A percentile compares a stretch with the other conserved stretches of the same genome.
Conservation (phyloP, 1,140 invertebrate genomes). For the Drosophila orosa region DNA sequence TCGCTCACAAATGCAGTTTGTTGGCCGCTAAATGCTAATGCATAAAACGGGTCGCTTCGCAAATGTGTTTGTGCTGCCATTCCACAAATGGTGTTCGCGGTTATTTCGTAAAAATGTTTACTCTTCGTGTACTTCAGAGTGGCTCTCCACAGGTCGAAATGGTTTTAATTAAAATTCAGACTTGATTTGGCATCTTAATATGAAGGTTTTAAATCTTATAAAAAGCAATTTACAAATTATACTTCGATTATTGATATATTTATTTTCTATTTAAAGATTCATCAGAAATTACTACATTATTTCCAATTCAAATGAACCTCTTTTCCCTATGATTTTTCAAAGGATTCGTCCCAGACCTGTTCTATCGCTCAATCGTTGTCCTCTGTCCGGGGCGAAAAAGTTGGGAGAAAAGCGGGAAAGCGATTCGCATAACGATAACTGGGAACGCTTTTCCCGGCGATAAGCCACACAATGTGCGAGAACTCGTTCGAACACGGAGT, state of each 20-base stretch:
- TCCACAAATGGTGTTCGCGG: constrained; percentile 12
- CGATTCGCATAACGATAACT: constrained; percentile 47
- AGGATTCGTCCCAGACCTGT: constrained; percentile 1
- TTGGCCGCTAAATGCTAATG: constrained; percentile 57
- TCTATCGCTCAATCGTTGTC: constrained; percentile 35
- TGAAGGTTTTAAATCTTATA: neutral
- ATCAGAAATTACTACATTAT: too few species aligned
- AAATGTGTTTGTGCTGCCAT: constrained; percentile 27
- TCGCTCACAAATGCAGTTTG: constrained; percentile 56
- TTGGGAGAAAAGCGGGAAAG: constrained; percentile 20
- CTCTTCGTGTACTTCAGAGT: neutral
- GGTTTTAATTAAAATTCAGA: constrained; percentile 4
- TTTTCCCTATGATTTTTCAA: neutral
- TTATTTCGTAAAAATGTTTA: constrained; percentile 13
- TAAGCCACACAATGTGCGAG: constrained; percentile 54
- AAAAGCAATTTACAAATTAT: neutral
- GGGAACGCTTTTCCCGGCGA: constrained; percentile 43
- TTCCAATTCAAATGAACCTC: neutral
- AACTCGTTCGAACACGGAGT: constrained; percentile 41
- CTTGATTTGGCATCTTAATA: neutral
- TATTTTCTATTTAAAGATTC: too few species aligned
- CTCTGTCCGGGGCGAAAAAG: neutral
- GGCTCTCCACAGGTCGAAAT: neutral
- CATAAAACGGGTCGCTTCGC: constrained; percentile 45
- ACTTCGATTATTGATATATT: neutral